Conservation (phyloP, 2,113 vertebrate genomes). For the Pedionomus torquatus region DNA sequence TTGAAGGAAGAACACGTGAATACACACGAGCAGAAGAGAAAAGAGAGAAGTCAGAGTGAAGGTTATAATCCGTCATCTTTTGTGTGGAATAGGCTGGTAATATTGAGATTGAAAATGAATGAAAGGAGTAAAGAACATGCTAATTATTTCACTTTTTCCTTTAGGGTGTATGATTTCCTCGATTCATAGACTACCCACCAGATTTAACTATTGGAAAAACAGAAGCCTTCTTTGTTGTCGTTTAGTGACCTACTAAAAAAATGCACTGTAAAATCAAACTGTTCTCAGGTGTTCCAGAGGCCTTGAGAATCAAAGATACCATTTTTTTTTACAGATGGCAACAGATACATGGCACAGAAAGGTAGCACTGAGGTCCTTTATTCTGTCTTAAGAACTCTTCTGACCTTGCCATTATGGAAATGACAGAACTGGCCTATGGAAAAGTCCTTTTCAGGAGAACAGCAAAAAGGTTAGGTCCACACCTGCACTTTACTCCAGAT, state of each 20-base stretch:
- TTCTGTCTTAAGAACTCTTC: background rate
- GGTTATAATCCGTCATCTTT: background rate
- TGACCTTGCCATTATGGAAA: background rate
- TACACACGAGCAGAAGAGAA: background rate
- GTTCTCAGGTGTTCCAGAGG: background rate
- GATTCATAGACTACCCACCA: background rate
- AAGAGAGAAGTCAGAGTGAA: background rate
- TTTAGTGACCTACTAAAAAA: background rate
- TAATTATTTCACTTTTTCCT: background rate
- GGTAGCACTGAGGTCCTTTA: background rate
- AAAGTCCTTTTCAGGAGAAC: background rate
- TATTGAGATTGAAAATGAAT: background rate
- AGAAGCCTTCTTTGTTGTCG: background rate
- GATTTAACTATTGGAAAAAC: background rate
- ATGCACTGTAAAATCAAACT: background rate
- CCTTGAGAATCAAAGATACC: background rate
- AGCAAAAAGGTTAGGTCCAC: background rate
- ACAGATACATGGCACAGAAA: background rate
- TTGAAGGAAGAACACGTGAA: background rate
- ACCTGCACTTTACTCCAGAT: background rate
- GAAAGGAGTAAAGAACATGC: background rate
- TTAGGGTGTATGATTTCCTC: background rate
- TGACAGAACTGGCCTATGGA: background rate
- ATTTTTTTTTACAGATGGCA: background rate
- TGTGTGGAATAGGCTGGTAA: background rate